Evolutionary conservation across 2,888 invertebrate genomes (phyloP), one percentile per base, ranked within the genome.

Genomic region (Seira musarum): DNA sequence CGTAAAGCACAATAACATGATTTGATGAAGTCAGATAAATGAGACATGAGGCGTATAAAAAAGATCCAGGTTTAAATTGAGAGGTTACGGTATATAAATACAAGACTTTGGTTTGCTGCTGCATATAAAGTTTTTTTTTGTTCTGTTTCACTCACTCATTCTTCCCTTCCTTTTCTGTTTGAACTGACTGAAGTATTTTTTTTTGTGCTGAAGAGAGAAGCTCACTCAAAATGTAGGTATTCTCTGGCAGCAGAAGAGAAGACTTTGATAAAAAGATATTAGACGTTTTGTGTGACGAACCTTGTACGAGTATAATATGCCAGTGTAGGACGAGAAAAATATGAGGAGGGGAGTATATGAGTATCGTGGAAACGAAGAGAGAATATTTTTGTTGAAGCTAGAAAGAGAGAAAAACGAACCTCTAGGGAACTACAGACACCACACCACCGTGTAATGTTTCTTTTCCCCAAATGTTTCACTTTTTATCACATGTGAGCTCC

Each of bases 381-480:
- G 17, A 49, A n/a, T 49, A 49, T n/a, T n/a, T 49, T 2, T 49
- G 80, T 73, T 80, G 68, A 64, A 80, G 80, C 80, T 74, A 80
- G 72, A 80, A 15, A 49, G 15, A 49, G 15, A 30, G n/a, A 30
- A 49, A 3, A 49, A 15, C 69, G 74, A 80, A 75, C 80, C 80
- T 80, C 79, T 79, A 74, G 74, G 70, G 80, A 74, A 68, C 74
- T 73, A 68, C 63, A 71, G 66, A 78, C 80, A 80, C 80, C 80
- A 78, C 80, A 80, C 80, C 80, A 80, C 80, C 80, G 80, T 80
- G 80, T 80, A 80, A 80, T 80, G 80, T 80, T 80, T 80, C 79
- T 79, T 80, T 49, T 80, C 80, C 80, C 80, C 80, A 80, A 80
- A 80, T 80, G 80, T 80, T 80, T 80, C 80, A 80, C 73, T 80